These are phyloP conservation scores for Eulemur albifrons DNA, from an alignment of 2,797 vertebrate genomes.

Conservation along the genomic window DNA sequence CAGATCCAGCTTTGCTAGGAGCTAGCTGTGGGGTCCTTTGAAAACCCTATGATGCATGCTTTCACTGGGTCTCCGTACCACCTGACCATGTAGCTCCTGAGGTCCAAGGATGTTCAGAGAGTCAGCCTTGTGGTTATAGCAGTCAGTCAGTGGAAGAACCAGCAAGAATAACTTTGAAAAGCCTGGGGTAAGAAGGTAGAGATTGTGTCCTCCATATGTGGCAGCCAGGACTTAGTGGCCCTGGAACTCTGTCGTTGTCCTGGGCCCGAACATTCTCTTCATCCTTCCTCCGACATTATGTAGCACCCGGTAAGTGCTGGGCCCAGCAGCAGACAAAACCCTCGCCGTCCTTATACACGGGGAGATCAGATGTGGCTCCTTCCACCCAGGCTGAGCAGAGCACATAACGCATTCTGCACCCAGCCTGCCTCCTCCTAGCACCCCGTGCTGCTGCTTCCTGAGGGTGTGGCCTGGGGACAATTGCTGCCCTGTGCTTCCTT, in stretches of 20 bases:
- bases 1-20: background rate
- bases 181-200: background rate
- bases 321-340: background rate
- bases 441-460: background rate
- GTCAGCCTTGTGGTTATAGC: background rate
- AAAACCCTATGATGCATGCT: background rate
- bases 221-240: background rate
- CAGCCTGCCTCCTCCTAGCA: background rate
- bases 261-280: background rate
- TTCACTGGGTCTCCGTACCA: background rate
- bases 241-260: background rate
- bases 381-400: no score
- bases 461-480: background rate
- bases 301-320: background rate
- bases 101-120: background rate
- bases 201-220: background rate
- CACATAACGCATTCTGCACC: fast-evolving
- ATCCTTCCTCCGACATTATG: background rate
- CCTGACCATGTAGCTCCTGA: background rate
- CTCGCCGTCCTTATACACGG: background rate
- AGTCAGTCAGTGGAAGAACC: background rate
- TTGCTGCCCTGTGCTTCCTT: background rate
- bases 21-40: background rate
- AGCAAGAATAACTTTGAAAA: background rate
- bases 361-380: background rate